A percentile compares a stretch with the other conserved stretches of the same genome.
These are phyloP conservation scores for Passer montanus DNA, from an alignment of 2,113 vertebrate genomes.

Conservation along the genomic window DNA sequence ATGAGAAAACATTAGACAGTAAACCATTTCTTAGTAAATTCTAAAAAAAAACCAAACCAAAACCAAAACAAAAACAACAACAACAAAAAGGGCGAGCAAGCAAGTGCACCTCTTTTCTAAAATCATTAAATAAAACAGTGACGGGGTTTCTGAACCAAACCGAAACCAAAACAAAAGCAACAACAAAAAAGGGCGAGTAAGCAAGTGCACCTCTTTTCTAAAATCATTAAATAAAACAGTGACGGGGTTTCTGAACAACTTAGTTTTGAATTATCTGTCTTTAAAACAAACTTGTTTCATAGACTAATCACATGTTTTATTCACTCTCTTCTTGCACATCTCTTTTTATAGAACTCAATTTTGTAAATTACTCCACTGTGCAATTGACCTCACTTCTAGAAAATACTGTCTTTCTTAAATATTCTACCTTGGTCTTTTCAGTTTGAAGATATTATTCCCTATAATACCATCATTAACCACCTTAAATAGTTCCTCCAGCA, in stretches of 20 bases:
- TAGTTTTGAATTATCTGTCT: background rate
- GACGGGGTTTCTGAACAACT: background rate
- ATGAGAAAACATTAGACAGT: background rate
- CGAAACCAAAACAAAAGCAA: no score
- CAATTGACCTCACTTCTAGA: slow-evolving; percentile 55
- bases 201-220: background rate
- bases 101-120: background rate
- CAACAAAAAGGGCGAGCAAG: background rate
- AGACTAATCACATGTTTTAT: slow-evolving; percentile 2
- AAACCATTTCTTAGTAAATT: background rate
- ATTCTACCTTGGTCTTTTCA: slow-evolving; percentile 50
- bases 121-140: background rate
- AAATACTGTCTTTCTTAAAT: slow-evolving; percentile 56
- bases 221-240: background rate
- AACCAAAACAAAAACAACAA: background rate
- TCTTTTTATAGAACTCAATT: slow-evolving; percentile 47
- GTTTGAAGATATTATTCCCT: slow-evolving; percentile 51
- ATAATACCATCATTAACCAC: slow-evolving; percentile 47
- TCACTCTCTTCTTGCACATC: background rate
- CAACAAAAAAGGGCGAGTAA: background rate
- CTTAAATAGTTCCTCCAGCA: slow-evolving; percentile 60
- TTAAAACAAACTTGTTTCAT: background rate
- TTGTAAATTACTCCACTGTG: slow-evolving; percentile 42
- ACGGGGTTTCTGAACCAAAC: background rate
- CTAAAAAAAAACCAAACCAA: no score